Base-by-base conservation (phyloP, 2,113 vertebrate species). In the Seriola rivoliana region DNA sequence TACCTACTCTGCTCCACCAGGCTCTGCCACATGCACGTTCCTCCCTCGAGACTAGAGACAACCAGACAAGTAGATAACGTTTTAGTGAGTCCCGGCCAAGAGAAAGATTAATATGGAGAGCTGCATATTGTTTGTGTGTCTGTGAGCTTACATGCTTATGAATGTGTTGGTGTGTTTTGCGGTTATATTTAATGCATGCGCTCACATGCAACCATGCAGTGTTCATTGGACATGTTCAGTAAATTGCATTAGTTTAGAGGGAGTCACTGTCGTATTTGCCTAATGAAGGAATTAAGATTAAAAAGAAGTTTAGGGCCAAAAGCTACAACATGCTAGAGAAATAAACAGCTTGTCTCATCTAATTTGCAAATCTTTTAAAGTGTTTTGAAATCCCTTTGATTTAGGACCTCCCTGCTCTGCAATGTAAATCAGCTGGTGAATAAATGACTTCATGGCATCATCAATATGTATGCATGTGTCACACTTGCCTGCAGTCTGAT, bases 401-500 rank as follows among this genome's bases (percentile, higher is more conserved):
- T 89, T 79, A 63, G 74, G 63, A 62, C 48, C 42, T 81, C 64
- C 70, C 77, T 68, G 70, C 80, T 87, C 75, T 85, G 79, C 85
- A 82, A 89, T 93, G 90, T 91, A 94, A 92, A 94, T 93, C 86
- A 89, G 91, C 72, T 34, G 36, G 70, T 81, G 80, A 91, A 92
- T 92, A 93, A 95, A 94, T 90, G 88, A 88, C 84, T 84, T 74
- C 74, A 88, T 85, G 75, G 62, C 87, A 70, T 88, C 85, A 93
- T 93, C 93, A 93, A 94, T 93, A 94, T 94, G 91, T 72, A 92
- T 92, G 78, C 32, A 48, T 78, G 88, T 84, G 81, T 89, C 60
- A 78, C 25, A 82, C 75, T 60, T 38, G 82, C 87, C 80, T 81
- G 90, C 87, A 84, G 85, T 85, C 67, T 76, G 29, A 72, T 91